Conservation (phyloP, 2,797 vertebrate species). For the Aselliscus stoliczkanus region DNA sequence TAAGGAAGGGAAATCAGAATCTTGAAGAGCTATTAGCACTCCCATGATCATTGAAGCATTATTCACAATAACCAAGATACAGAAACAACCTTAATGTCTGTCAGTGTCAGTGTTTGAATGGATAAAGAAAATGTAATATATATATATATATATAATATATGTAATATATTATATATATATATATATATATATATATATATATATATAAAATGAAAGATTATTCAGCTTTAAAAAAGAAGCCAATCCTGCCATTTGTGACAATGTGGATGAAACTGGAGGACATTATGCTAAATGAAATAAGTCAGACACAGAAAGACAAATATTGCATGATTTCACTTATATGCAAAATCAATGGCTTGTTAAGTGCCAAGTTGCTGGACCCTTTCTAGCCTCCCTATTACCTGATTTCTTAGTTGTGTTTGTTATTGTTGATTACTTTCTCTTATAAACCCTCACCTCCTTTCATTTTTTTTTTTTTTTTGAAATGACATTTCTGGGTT, state of each 20-base stretch:
- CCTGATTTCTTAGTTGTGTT: not conserved
- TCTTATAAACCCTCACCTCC: not conserved
- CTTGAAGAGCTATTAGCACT: not conserved
- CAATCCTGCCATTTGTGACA: not conserved
- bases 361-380: not conserved
- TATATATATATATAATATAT: not conserved
- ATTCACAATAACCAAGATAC: not conserved
- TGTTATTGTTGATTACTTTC: not conserved
- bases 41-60: not conserved
- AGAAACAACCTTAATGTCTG: not conserved
- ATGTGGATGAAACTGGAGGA: not conserved
- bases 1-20: not conserved
- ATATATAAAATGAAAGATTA: not conserved
- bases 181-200: fast-evolving
- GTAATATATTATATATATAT: not conserved
- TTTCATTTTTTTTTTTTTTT: not conserved
- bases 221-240: not conserved
- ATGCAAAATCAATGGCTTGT: not conserved
- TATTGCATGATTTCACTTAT: not conserved
- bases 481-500: not conserved
- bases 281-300: not conserved
- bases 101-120: not conserved
- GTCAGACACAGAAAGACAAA: not conserved
- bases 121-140: not conserved
- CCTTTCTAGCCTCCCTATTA: not conserved